phyloP scores from a whole-genome alignment of 2,888 invertebrate species.

The Sphaerophoria rueppellii region DNA sequence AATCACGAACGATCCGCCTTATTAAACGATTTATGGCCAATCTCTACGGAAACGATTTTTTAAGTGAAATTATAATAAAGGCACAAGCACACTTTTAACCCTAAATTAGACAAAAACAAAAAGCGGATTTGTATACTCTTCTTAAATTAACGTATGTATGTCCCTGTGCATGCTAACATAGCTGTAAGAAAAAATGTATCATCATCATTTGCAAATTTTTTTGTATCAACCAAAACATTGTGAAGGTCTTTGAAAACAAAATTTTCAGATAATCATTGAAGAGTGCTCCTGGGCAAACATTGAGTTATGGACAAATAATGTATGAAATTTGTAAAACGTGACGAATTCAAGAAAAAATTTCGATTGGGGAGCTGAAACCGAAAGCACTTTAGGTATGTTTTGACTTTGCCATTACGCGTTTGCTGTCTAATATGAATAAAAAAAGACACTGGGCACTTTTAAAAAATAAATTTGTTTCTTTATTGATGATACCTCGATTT shows the following conservation, averaged over 20 bases:
- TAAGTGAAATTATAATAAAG: neutral
- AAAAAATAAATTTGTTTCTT: neutral
- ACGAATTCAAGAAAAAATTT: conserved; percentile 19
- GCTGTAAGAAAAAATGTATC: neutral
- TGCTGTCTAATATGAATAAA: neutral
- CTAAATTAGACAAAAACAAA: conserved; percentile 4
- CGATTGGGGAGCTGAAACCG: neutral
- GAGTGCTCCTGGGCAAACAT: conserved; percentile 48
- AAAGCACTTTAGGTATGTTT: conserved; percentile 10
- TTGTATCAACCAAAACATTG: conserved; percentile 39
- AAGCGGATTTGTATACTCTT: neutral
- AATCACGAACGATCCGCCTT: too few species aligned
- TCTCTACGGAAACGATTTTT: neutral
- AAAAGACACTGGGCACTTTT: conserved; percentile 14
- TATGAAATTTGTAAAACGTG: conserved; percentile 19
- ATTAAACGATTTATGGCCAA: neutral
- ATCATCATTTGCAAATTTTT: conserved; percentile 23
- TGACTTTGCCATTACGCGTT: conserved; percentile 22
- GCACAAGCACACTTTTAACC: neutral
- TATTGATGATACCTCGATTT: neutral
- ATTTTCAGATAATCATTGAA: conserved; percentile 50
- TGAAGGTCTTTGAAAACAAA: conserved; percentile 52
- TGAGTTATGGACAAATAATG: neutral
- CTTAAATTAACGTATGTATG: neutral
- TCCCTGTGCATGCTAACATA: neutral